Evolutionary conservation across 2,888 invertebrate species (phyloP), one percentile per base, ranked within the genome.

Genomic region (Drosophila nigricruria): DNA sequence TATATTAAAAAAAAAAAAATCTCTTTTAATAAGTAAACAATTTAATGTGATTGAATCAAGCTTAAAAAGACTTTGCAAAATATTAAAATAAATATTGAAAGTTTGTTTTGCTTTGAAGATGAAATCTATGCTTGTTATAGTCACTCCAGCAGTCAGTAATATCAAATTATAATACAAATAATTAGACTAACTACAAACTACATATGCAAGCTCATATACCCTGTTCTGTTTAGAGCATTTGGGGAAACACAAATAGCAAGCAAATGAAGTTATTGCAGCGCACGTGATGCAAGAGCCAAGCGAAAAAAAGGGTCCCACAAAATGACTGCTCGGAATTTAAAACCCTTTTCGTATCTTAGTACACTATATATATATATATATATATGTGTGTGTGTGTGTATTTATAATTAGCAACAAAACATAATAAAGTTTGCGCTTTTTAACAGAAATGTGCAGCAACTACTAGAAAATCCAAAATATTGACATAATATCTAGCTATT

Each of bases 181-280:
- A 45, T 23, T 25, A n/a, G 3, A 30, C 18, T 18, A 27, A 30
- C 2, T 4, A 20, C 49, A 32, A 8, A 0, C 12, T 18, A 8
- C 14, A 18, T 30, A 32, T 14, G 1, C 9, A 1, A 25, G 8
- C 23, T 23, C 2, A 34, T 27, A 47, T 34, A 5, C 18, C 9
- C 27, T 6, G 2, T 5, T n/a, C 27, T 16, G n/a, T 2, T 5
- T 8, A 66, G 70, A 12, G 71, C 42, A 60, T 60, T 53, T 30
- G 3, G 6, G 16, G 18, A n/a, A 45, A 42, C 52, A 52, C 36
- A 38, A 43, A 34, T 38, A 43, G 40, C 25, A 42, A 53, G 60
- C 42, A 73, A 70, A 77, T 77, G 61, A 70, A 81, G 77, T 70
- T 70, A 70, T 61, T 79, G 70, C 74, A 74, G 47, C 47, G 74